Evolutionary conservation across 2,113 vertebrate genomes (phyloP).

Genomic region (Prochilodus magdalenae): DNA sequence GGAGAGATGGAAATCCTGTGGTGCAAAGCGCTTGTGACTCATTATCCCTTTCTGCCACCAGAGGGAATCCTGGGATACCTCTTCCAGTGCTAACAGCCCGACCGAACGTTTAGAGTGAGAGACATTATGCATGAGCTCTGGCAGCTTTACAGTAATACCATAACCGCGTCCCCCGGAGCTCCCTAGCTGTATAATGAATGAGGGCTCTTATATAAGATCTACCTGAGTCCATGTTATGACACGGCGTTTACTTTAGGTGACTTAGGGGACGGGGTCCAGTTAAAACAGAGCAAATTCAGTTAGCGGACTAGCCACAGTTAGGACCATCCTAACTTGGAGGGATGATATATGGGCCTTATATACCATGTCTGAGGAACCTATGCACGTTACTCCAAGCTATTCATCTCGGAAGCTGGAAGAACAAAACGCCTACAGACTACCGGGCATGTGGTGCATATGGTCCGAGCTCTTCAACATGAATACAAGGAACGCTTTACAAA

Average conservation of each 20-base stretch:
- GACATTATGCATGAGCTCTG: background rate
- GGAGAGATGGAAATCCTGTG: constrained; percentile 6
- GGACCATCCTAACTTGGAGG: no score
- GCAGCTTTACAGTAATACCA: constrained; percentile 6
- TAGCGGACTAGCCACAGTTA: no score
- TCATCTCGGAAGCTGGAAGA: no score
- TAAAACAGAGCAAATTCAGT: no score
- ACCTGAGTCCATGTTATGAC: background rate
- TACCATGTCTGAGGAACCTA: no score
- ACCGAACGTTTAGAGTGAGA: constrained; percentile 9
- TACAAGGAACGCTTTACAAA: no score
- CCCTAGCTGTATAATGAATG: background rate
- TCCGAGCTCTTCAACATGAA: background rate
- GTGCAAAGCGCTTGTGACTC: constrained; percentile 21
- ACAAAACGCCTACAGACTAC: no score
- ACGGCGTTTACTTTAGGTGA: background rate
- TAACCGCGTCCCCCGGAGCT: constrained; percentile 12
- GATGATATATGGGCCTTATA: no score
- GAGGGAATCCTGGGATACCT: constrained; percentile 37
- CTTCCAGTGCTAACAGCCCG: constrained; percentile 2
- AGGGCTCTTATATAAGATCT: background rate
- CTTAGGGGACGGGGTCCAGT: background rate
- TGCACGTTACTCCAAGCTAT: no score
- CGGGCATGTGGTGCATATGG: no score
- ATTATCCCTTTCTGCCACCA: constrained; percentile 19